phyloP scores from a whole-genome alignment of 2,113 vertebrate genomes.

The Synchiropus splendidus region DNA sequence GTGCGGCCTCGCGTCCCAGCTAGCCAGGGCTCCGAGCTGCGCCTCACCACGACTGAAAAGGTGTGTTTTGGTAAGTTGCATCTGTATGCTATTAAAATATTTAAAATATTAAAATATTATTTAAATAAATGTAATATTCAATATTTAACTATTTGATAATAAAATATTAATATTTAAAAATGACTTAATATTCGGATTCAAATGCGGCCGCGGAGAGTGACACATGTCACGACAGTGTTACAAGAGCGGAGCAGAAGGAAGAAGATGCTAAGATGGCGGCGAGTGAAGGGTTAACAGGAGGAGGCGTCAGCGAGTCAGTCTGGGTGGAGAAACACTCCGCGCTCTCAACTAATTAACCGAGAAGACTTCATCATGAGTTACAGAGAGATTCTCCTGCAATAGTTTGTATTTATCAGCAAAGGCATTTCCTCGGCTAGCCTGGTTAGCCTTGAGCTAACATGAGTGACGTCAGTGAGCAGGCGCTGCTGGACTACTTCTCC shows the following conservation, averaged over 20 bases:
- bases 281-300: conserved; percentile 42
- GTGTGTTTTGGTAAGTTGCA: too few species aligned
- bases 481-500: conserved; percentile 66
- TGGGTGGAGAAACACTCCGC: conserved; percentile 66
- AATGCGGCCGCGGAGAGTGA: too few species aligned
- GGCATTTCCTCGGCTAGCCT: background rate
- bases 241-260: too few species aligned
- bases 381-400: background rate
- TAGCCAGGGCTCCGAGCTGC: too few species aligned
- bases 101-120: too few species aligned
- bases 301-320: conserved; percentile 37
- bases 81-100: too few species aligned
- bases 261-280: conserved; percentile 11
- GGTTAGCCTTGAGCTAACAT: background rate
- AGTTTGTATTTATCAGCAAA: background rate
- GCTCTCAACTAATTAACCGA: conserved; percentile 49
- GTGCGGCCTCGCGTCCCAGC: too few species aligned
- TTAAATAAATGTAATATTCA: background rate
- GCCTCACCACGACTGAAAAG: too few species aligned
- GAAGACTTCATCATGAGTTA: background rate
- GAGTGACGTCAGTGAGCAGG: conserved; percentile 58
- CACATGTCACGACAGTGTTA: too few species aligned
- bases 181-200: too few species aligned
- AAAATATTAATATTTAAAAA: too few species aligned
- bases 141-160: background rate